Conservation (phyloP, 2,888 invertebrate genomes). For the Corbicula japonica region DNA sequence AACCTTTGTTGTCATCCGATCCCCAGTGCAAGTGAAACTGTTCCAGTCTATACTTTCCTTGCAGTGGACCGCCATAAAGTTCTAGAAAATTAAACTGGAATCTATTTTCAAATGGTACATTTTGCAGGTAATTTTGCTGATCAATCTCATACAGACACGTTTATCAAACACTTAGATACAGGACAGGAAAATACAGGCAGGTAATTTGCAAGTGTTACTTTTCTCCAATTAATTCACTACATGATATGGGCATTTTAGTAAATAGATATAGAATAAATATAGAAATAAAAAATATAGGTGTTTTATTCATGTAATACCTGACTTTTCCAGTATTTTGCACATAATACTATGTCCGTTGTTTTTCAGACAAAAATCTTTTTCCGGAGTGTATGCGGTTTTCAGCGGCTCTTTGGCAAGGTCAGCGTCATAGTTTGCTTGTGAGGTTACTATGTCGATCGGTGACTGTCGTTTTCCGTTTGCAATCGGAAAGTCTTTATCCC, state of each 20-base stretch:
- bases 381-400: slow-evolving; percentile 41
- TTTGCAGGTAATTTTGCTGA: too few species aligned
- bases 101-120: too few species aligned
- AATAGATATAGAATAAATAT: too few species aligned
- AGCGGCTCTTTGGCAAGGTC: slow-evolving; percentile 31
- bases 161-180: too few species aligned
- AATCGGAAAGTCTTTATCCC: slow-evolving; percentile 49
- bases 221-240: too few species aligned
- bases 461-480: slow-evolving; percentile 64
- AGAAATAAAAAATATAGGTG: neutral
- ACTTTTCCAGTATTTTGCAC: too few species aligned
- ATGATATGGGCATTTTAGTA: too few species aligned
- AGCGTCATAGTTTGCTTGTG: slow-evolving; percentile 43
- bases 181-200: too few species aligned
- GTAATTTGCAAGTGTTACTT: too few species aligned
- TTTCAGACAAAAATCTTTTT: slow-evolving; percentile 35
- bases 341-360: slow-evolving; percentile 68
- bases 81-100: slow-evolving; percentile 68
- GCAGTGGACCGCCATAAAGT: slow-evolving; percentile 93
- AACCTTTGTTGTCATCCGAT: slow-evolving; percentile 93
- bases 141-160: too few species aligned
- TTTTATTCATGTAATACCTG: neutral
- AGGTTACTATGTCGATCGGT: slow-evolving; percentile 64
- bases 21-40: slow-evolving; percentile 99
- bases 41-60: slow-evolving; percentile 91